These are phyloP conservation scores for Malacoctenus gilli DNA, from an alignment of 2,797 vertebrate species.

Conservation along the genomic window DNA sequence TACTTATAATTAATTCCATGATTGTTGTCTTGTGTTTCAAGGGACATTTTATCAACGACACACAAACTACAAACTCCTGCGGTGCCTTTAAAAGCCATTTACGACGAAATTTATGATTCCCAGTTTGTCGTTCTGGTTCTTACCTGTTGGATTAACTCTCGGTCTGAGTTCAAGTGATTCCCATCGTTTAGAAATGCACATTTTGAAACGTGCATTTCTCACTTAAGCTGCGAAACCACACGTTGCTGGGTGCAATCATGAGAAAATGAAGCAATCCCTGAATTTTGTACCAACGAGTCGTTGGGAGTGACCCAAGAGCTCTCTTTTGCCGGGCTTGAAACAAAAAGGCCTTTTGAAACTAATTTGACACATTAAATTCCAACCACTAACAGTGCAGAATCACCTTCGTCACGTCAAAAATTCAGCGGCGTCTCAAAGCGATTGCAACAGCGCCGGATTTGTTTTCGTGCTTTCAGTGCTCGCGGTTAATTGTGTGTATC, in stretches of 20 bases:
- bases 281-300: not conserved
- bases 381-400: slow-evolving; percentile 1
- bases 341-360: not conserved
- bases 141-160: not conserved
- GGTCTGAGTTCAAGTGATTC: too few relatives aligned
- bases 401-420: slow-evolving; percentile 7
- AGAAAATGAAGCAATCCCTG: not conserved
- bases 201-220: not conserved
- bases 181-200: not conserved
- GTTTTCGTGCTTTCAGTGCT: slow-evolving; percentile 36
- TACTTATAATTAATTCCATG: too few relatives aligned
- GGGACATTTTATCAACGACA: too few relatives aligned
- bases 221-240: not conserved
- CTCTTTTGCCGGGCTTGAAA: not conserved
- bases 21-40: too few relatives aligned
- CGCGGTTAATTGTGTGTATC: slow-evolving; percentile 57
- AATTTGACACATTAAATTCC: not conserved
- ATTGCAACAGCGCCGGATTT: slow-evolving; percentile 37
- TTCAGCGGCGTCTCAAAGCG: slow-evolving; percentile 26
- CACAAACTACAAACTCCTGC: too few relatives aligned
- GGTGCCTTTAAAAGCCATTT: not conserved
- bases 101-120: not conserved
- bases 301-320: slow-evolving; percentile 1
- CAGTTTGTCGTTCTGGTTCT: not conserved
- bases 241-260: not conserved